Conservation (phyloP, 2,113 vertebrate species). For the Vulpes lagopus region DNA sequence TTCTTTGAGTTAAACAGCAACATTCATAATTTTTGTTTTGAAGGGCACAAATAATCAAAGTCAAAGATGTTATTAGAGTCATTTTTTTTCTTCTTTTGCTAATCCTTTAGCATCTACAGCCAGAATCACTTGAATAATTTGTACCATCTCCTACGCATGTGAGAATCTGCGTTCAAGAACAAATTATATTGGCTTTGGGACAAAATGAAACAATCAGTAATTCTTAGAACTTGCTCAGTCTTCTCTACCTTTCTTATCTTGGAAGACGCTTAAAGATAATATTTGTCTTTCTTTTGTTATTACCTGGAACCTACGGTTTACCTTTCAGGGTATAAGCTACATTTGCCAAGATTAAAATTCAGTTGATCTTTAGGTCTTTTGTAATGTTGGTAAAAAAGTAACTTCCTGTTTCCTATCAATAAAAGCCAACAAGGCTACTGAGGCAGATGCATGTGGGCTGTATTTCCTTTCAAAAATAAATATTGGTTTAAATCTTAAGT, state of each 20-base stretch:
- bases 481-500: constrained; percentile 71
- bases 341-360: constrained; percentile 75
- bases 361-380: constrained; percentile 69
- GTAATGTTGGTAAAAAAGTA: constrained; percentile 69
- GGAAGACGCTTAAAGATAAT: constrained; percentile 59
- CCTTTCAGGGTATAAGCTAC: constrained; percentile 57
- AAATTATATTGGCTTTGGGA: constrained; percentile 65
- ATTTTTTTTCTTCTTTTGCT: constrained; percentile 49
- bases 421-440: constrained; percentile 53
- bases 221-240: constrained; percentile 53
- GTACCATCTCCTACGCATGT: not conserved
- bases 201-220: constrained; percentile 72
- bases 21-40: constrained; percentile 62
- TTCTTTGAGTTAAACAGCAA: not conserved
- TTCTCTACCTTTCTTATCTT: constrained; percentile 55
- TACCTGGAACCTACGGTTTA: constrained; percentile 45
- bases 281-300: constrained; percentile 76
- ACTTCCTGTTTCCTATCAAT: constrained; percentile 66
- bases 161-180: constrained; percentile 47
- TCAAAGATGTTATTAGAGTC: constrained; percentile 31
- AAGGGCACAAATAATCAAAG: constrained; percentile 45
- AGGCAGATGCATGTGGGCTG: constrained; percentile 66
- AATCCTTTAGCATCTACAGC: not conserved
- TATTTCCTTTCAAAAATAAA: constrained; percentile 78
- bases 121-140: constrained; percentile 43